Evolutionary conservation across 1,140 invertebrate species (phyloP), one percentile per base, ranked within the genome.

Genomic region (Varroa destructor): DNA sequence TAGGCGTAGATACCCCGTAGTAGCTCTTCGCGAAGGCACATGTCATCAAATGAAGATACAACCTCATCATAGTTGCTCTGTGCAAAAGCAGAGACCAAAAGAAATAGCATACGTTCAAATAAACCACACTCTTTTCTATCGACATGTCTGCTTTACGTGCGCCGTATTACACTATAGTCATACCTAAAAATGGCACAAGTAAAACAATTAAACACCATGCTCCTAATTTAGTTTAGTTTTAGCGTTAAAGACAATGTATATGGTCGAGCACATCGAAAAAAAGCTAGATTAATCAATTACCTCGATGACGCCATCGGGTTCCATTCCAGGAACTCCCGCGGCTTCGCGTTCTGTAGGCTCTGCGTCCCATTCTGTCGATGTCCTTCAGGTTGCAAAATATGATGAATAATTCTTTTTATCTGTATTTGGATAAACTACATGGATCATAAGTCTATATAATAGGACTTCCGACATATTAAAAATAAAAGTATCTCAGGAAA

Each of bases 1-100:
- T 99, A 99, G 75, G 92, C 93, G 82, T 98, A 99, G 76, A 99
- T 98, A 81, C 97, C 97, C 81, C 96, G 85, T 36, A 99, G 82
- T 54, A 99, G 85, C 79, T 93, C 89, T 76, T 83, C 81, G 55
- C 74, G 70, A 74, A 99, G 84, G 77, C 89, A 88, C 96, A 99
- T 99, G 80, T 97, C 90, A 86, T 99, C 96, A 80, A 99, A 99
- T 79, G 89, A 96, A 77, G 97, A 93, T 73, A 93, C 88, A 74
- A 97, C 86, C 77, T 87, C 82, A 71, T 88, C 85, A 86, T 86
- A 88, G 75, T 87, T 88, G 61, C 86, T 77, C 75, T 77, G 57
- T 36, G 76, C 73, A 70, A 25, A 42, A 40, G 46, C 12, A 67
- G 42, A 37, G 6, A 58, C 4, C 12, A 58, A 42, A 3, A 37